phyloP scores from a whole-genome alignment of 2,113 vertebrate genomes.

The Athene cunicularia region DNA sequence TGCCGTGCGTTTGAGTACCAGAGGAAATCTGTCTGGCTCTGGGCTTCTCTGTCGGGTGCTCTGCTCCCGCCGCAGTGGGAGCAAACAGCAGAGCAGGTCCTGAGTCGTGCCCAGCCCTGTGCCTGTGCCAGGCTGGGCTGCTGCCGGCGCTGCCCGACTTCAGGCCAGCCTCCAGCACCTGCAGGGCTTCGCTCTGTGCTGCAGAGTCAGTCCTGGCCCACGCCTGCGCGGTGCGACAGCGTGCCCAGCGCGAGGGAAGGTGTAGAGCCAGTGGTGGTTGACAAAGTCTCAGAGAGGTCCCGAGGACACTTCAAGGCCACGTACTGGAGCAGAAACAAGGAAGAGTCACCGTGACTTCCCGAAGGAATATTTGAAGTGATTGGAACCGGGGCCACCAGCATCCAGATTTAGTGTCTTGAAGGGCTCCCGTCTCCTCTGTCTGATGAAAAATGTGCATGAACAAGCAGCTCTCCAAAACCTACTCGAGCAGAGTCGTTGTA shows the following conservation, averaged over 20 bases:
- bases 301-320: neutral
- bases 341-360: fast-evolving
- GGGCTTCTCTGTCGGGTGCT: fast-evolving
- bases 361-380: neutral
- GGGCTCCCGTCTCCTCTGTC: neutral
- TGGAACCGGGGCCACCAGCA: neutral
- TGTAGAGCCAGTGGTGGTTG: neutral
- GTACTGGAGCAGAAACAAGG: neutral
- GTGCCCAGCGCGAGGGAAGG: neutral
- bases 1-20: neutral
- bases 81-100: fast-evolving
- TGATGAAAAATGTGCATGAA: neutral
- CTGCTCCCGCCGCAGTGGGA: fast-evolving
- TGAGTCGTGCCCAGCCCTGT: fast-evolving
- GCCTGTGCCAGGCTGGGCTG: fast-evolving
- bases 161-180: neutral
- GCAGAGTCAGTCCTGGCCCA: fast-evolving
- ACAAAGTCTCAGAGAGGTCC: neutral
- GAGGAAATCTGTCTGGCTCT: neutral
- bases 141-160: neutral
- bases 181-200: fast-evolving
- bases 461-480: neutral
- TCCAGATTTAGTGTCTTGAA: neutral
- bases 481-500: neutral
- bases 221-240: fast-evolving